phyloP scores from a whole-genome alignment of 2,113 vertebrate genomes.

The Turdus rufiventris region DNA sequence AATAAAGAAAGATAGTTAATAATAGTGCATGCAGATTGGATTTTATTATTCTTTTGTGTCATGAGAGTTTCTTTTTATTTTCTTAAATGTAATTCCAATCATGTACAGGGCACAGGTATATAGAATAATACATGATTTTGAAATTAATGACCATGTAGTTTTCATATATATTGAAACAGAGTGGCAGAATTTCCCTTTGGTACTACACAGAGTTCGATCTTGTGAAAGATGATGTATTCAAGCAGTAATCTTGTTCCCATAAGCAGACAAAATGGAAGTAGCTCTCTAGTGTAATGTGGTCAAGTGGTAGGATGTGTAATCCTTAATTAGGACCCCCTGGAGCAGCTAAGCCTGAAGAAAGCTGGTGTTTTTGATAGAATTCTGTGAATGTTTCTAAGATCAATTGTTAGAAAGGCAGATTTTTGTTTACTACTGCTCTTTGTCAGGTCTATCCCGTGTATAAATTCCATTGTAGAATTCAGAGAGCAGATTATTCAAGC shows the following conservation, averaged over 20 bases:
- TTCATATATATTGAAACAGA: neutral
- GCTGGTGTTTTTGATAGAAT: rapidly evolving
- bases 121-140: neutral
- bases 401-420: neutral
- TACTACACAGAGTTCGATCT: neutral
- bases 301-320: neutral
- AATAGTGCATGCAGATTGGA: neutral
- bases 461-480: neutral
- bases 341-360: neutral
- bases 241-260: neutral
- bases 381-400: neutral
- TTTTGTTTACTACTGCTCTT: neutral
- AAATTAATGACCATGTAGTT: neutral
- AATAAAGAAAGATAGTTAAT: neutral
- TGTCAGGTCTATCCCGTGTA: neutral
- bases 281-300: neutral
- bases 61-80: neutral
- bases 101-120: neutral
- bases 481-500: neutral
- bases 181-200: neutral
- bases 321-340: neutral
- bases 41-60: neutral
- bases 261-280: neutral
- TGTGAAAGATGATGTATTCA: neutral
- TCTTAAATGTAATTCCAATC: neutral